Base-by-base conservation (phyloP, 1,140 invertebrate species). In the Cydia pomonella region DNA sequence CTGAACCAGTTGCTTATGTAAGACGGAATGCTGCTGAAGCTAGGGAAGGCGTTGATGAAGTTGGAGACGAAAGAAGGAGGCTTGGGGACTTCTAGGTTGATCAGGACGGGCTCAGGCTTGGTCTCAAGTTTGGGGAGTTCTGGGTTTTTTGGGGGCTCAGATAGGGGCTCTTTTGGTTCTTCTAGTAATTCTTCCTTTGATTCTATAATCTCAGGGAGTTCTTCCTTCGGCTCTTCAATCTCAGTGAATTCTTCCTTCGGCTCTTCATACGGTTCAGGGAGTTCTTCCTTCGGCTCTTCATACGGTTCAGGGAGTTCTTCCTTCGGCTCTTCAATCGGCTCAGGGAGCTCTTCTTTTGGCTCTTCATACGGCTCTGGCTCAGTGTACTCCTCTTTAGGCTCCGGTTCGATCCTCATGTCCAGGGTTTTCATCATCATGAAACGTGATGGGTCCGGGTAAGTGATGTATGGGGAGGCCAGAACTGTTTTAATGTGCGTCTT, bases 11-110 rank as follows among this genome's bases (percentile, higher is more conserved):
- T 23, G 21, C 18, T 12, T 5, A 73, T 73, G 6, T 21, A 18
- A 9, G 74, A 23, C n/a, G 73, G 73, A 2, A 74, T 47, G 21
- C 64, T 47, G 21, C 64, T 63, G 16, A 75, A 27, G 13, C 29
- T 38, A 25, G 74, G 74, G 16, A 72, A 69, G 3, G 66, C 33
- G n/a, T 33, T 62, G 69, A 71, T 33, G 23, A 16, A 25, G 13
- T 71, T 33, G 74, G n/a, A 27, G 13, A 63, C 23, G 9, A 64
- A 29, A 21, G 59, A 21, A 6, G 38, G 33, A 50, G 73, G 73
- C n/a, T 72, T 66, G 16, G 63, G 25, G 10, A 47, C 21, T 0
- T 62, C 66, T 2, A 73, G 18, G 18, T 76, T 66, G 29, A 64
- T 23, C 27, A 29, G 3, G 9, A 29, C 50, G 2, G 69, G 53